These are phyloP conservation scores for Parauchenoglanis ngamensis DNA, from an alignment of 2,797 vertebrate genomes.

Conservation along the genomic window DNA sequence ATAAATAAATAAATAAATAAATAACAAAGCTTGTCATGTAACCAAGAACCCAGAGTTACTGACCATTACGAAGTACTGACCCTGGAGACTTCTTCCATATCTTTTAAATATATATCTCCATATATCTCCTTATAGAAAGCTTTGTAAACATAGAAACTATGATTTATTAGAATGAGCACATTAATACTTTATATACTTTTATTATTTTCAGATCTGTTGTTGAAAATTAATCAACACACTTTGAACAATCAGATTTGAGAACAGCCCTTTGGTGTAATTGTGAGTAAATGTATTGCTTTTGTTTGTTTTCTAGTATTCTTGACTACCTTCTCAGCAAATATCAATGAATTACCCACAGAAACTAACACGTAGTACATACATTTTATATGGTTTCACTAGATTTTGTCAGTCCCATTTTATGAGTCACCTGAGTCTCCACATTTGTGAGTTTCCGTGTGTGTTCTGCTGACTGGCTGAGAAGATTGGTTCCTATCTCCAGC, in stretches of 20 bases:
- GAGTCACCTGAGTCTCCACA: constrained; percentile 78
- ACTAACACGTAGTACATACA: background rate
- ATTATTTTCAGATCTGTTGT: background rate
- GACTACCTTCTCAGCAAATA: background rate
- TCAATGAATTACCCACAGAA: background rate
- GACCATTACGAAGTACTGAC: background rate
- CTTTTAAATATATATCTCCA: background rate
- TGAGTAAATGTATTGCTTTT: background rate
- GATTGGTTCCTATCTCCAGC: constrained; percentile 79
- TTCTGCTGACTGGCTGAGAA: constrained; percentile 79
- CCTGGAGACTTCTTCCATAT: background rate
- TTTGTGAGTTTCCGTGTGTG: constrained; percentile 81
- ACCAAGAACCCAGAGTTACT: background rate
- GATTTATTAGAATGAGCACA: background rate
- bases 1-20: background rate
- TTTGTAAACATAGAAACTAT: background rate
- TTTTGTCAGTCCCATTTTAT: constrained; percentile 30
- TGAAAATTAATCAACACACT: background rate
- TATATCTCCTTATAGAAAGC: background rate
- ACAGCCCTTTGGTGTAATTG: background rate
- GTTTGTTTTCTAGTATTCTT: background rate
- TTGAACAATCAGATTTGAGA: background rate
- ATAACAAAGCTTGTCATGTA: background rate
- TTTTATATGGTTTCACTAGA: background rate
- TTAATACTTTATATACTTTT: background rate